Conservation (phyloP, 2,797 vertebrate genomes). For the Eurystomus glaucurus region DNA sequence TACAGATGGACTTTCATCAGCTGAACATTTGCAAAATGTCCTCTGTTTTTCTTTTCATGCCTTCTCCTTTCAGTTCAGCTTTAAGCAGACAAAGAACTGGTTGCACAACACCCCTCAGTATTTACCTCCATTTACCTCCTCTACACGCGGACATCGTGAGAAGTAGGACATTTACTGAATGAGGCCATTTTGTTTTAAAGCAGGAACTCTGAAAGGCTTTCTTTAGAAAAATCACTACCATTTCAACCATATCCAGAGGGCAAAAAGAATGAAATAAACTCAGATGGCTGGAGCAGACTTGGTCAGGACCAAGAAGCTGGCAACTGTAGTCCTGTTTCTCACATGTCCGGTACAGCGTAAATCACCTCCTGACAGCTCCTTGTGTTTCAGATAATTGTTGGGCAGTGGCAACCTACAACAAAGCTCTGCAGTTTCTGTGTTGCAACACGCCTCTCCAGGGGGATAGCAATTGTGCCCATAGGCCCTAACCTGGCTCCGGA, state of each 20-base stretch:
- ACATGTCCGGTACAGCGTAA: background rate
- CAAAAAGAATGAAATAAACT: constrained; percentile 49
- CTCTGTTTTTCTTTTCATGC: background rate
- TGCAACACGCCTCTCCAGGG: background rate
- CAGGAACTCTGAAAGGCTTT: constrained; percentile 7
- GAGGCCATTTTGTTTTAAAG: constrained; percentile 40
- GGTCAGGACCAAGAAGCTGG: constrained; percentile 37
- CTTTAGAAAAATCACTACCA: constrained; percentile 28
- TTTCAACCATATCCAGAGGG: constrained; percentile 51
- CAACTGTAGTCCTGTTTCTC: constrained; percentile 28
- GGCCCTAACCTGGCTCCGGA: constrained; percentile 14
- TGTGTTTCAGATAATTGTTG: constrained; percentile 27
- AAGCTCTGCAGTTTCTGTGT: constrained; percentile 42
- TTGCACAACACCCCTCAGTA: constrained; percentile 5
- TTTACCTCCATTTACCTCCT: constrained; percentile 50
- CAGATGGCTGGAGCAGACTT: constrained; percentile 52
- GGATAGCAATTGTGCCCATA: background rate
- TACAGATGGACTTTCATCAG: background rate
- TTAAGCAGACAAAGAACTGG: constrained; percentile 21
- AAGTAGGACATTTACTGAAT: constrained; percentile 36
- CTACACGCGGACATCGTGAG: background rate
- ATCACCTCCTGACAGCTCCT: constrained; percentile 64
- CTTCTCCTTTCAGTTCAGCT: constrained; percentile 31
- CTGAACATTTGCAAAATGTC: background rate
- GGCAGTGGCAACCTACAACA: constrained; percentile 60